Evolutionary conservation across 2,888 invertebrate genomes (phyloP).

Genomic region (Cancer borealis): DNA sequence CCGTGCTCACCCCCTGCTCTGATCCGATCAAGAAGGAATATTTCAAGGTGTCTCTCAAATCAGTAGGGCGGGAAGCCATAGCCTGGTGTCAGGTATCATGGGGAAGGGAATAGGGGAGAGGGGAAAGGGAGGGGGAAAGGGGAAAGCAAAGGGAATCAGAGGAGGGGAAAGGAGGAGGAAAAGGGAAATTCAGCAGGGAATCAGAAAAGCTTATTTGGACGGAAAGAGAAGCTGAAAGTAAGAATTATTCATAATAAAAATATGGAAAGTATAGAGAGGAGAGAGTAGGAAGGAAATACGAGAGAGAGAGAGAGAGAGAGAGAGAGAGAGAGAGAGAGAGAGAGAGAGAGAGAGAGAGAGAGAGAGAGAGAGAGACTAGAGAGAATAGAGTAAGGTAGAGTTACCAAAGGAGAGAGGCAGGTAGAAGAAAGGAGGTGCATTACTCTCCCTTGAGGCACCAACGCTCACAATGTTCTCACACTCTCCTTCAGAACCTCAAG

Average conservation of each 20-base stretch:
- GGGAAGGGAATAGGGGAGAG: neutral
- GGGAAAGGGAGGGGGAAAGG: neutral
- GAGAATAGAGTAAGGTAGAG: too few relatives aligned
- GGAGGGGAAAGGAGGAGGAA: neutral
- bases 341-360: neutral
- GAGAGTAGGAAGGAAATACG: neutral
- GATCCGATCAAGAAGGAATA: constrained; percentile 19
- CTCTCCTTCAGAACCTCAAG: too few relatives aligned
- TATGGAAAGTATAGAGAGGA: neutral
- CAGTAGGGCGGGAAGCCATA: constrained; percentile 18
- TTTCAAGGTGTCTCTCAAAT: constrained; percentile 32
- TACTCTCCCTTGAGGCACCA: too few relatives aligned
- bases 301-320: neutral
- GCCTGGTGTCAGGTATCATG: neutral
- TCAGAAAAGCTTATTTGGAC: neutral
- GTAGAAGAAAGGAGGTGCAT: too few relatives aligned
- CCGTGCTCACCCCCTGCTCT: neutral
- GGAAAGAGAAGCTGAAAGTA: neutral
- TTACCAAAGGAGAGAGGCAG: too few relatives aligned
- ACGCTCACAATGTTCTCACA: too few relatives aligned
- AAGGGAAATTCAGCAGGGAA: neutral
- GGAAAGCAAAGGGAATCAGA: neutral
- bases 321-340: neutral
- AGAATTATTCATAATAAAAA: neutral
- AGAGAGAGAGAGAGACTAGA: too few relatives aligned